Evolutionary conservation across 1,140 invertebrate species (phyloP).

Genomic region (Lepidurus arcticus): DNA sequence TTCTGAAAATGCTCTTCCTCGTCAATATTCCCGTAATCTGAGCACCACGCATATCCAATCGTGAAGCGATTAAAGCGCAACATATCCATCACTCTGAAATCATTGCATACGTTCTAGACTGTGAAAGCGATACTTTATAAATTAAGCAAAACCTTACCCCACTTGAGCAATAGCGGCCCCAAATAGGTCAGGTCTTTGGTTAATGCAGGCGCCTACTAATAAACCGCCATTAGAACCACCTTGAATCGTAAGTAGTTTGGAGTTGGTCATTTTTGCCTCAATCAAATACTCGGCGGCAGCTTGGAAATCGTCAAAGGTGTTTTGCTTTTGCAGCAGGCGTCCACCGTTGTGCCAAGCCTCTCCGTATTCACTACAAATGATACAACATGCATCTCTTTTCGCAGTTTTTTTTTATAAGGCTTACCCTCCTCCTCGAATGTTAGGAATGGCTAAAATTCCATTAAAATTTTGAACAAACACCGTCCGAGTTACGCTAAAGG

Average conservation of each 20-base stretch:
- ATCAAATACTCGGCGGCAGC: conserved; percentile 86
- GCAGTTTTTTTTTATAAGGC: conserved; percentile 30
- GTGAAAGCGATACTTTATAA: background rate
- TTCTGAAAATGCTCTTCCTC: conserved; percentile 81
- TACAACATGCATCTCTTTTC: background rate
- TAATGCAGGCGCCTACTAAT: conserved; percentile 82
- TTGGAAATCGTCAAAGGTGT: conserved; percentile 96
- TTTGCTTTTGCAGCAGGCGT: conserved; percentile 88
- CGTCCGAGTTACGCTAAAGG: conserved; percentile 71
- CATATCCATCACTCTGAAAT: conserved; percentile 89
- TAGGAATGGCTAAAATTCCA: conserved; percentile 84
- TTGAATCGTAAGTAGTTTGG: conserved; percentile 74
- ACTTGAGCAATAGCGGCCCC: conserved; percentile 86
- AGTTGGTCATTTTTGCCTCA: conserved; percentile 69
- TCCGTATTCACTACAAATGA: conserved; percentile 77
- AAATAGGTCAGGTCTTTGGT: conserved; percentile 92
- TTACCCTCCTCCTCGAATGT: conserved; percentile 92
- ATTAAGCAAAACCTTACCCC: conserved; percentile 57
- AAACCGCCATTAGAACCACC: conserved; percentile 96
- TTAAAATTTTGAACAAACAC: conserved; percentile 86
- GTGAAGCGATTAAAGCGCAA: conserved; percentile 97
- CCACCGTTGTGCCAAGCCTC: conserved; percentile 95
- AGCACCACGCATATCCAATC: conserved; percentile 92
- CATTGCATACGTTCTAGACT: conserved; percentile 26
- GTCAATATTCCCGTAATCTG: conserved; percentile 91